These are phyloP conservation scores for Mactromeris polynyma DNA, from an alignment of 2,888 invertebrate species.

Conservation along the genomic window DNA sequence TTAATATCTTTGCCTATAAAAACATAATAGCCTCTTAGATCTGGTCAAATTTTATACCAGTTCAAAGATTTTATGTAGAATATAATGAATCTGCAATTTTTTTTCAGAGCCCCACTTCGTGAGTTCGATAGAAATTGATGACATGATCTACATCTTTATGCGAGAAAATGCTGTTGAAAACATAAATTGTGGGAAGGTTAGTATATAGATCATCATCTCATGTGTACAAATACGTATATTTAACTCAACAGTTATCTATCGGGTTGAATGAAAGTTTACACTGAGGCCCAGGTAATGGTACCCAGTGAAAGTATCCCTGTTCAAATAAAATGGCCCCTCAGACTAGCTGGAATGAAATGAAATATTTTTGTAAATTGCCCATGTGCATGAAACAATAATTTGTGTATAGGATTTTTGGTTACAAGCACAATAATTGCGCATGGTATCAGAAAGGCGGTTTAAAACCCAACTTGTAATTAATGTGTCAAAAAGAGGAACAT, in stretches of 20 bases:
- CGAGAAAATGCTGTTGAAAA: slow-evolving; percentile 97
- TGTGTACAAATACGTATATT: not conserved
- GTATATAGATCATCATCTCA: slow-evolving; percentile 13
- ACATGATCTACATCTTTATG: slow-evolving; percentile 96
- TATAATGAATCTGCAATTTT: slow-evolving; percentile 9
- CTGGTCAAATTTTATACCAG: not conserved
- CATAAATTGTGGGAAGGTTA: slow-evolving; percentile 96
- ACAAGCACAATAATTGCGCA: too few species aligned
- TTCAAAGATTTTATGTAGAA: not conserved
- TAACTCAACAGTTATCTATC: not conserved
- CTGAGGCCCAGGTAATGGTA: not conserved
- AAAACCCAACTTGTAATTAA: too few species aligned
- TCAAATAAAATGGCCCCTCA: not conserved
- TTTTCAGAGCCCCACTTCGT: slow-evolving; percentile 94
- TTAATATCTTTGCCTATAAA: slow-evolving; percentile 13
- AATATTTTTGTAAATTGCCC: too few species aligned
- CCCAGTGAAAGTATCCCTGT: not conserved
- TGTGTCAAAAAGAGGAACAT: too few species aligned
- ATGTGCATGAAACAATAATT: too few species aligned
- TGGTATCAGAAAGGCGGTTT: too few species aligned
- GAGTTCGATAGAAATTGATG: slow-evolving; percentile 95
- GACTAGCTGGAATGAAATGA: too few species aligned
- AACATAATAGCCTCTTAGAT: slow-evolving; percentile 5
- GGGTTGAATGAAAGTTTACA: not conserved
- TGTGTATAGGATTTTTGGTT: too few species aligned